Conservation (phyloP, 2,888 invertebrate species). For the Bellardia pandia region DNA sequence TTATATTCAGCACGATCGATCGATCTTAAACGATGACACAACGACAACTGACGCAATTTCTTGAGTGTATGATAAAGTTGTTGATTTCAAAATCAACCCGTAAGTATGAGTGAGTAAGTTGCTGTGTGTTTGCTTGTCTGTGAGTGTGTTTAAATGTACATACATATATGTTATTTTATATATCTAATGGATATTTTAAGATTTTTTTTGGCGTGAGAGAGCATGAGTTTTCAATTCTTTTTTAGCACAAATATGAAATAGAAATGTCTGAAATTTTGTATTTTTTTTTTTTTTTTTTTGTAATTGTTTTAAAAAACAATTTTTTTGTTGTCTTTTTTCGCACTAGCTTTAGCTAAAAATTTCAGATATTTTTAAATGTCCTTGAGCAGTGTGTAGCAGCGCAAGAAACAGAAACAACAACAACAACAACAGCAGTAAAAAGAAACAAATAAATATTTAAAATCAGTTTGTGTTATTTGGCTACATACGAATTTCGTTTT, state of each 20-base stretch:
- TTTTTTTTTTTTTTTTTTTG: constrained; percentile 10
- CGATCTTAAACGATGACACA: constrained; percentile 70
- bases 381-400: constrained; percentile 77
- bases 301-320: too few relatives aligned
- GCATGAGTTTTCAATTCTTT: constrained; percentile 9
- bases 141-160: background rate
- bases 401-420: background rate
- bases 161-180: constrained; percentile 10
- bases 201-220: background rate
- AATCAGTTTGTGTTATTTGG: background rate
- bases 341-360: constrained; percentile 78
- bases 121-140: background rate
- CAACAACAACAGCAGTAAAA: background rate
- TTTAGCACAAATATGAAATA: constrained; percentile 44
- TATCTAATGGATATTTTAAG: constrained; percentile 3
- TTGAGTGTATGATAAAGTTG: constrained; percentile 57
- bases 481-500: background rate
- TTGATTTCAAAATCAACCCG: constrained; percentile 38
- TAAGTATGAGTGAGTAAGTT: background rate
- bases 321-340: constrained; percentile 1
- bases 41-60: constrained; percentile 72
- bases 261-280: constrained; percentile 46
- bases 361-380: constrained; percentile 82
- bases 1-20: constrained; percentile 57
- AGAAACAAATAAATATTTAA: constrained; percentile 23